A percentile compares a stretch with the other conserved stretches of the same genome.
These are phyloP conservation scores for Geothlypis trichas DNA, from an alignment of 2,113 vertebrate species.

Conservation along the genomic window DNA sequence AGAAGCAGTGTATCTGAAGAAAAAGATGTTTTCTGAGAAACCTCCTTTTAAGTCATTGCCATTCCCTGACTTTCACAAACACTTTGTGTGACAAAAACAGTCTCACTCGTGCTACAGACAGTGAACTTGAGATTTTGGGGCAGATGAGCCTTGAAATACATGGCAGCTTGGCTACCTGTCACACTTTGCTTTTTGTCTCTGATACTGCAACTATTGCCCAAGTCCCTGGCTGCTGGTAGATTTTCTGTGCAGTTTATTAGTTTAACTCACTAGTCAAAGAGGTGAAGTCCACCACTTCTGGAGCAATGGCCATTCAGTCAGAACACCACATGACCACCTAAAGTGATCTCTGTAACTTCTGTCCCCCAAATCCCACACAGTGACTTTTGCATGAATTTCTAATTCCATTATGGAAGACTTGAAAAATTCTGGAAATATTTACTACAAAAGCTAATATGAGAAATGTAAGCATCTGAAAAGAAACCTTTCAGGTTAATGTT, in stretches of 20 bases:
- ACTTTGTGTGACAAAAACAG: background rate
- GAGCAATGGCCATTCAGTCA: background rate
- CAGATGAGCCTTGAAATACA: background rate
- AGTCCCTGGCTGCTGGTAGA: background rate
- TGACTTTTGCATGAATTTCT: background rate
- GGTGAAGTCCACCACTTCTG: slow-evolving; percentile 3
- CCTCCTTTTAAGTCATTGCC: background rate
- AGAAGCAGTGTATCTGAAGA: background rate
- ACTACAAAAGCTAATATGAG: background rate
- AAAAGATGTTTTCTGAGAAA: background rate
- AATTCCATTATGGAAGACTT: background rate
- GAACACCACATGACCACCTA: background rate
- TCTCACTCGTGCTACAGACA: background rate
- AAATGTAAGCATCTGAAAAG: background rate
- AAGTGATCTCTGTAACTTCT: background rate
- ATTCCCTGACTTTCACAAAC: background rate
- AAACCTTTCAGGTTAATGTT: background rate
- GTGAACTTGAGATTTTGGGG: background rate
- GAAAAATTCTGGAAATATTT: background rate
- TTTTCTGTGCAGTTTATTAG: background rate
- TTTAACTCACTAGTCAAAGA: background rate
- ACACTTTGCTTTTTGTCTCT: background rate
- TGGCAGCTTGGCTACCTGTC: background rate
- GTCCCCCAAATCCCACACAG: background rate
- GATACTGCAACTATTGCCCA: background rate